Evolutionary conservation across 2,113 vertebrate genomes (phyloP).

Genomic region (Corydoras sp.): DNA sequence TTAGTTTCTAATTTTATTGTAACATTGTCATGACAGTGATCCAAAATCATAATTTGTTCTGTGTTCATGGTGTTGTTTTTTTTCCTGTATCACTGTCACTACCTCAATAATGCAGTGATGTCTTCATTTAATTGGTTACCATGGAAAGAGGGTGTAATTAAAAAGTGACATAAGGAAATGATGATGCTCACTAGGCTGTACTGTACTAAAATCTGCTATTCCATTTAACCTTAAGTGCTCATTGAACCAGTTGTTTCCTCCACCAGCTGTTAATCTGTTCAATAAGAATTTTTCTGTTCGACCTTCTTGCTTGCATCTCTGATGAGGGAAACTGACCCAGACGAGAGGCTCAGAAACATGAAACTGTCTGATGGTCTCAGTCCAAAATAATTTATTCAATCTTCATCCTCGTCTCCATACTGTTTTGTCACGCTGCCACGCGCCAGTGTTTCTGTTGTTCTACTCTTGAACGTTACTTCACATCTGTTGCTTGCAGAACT

Average conservation of each 20-base stretch:
- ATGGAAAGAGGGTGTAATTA: background rate
- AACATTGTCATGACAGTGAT: background rate
- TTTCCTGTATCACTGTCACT: no score
- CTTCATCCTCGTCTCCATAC: conserved; percentile 2
- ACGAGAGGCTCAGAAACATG: conserved; percentile 12
- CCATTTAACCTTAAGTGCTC: no score
- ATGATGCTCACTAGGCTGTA: background rate
- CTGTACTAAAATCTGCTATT: no score
- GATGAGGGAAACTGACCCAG: background rate
- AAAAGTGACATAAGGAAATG: background rate
- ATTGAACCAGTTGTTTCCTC: no score
- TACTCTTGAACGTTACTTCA: conserved; percentile 19
- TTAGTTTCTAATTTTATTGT: background rate
- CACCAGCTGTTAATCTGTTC: background rate
- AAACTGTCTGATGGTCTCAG: conserved; percentile 3
- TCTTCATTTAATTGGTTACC: no score
- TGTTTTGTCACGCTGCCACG: conserved; percentile 21
- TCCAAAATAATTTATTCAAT: conserved; percentile 22
- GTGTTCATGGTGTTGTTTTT: no score
- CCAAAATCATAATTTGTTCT: background rate
- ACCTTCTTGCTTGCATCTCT: background rate
- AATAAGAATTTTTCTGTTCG: background rate
- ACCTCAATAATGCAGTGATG: no score
- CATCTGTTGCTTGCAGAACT: conserved; percentile 30
- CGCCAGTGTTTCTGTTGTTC: conserved; percentile 22